A percentile compares a stretch with the other conserved stretches of the same genome.
These are phyloP conservation scores for Alosa sapidissima DNA, from an alignment of 2,797 vertebrate genomes.

Conservation along the genomic window DNA sequence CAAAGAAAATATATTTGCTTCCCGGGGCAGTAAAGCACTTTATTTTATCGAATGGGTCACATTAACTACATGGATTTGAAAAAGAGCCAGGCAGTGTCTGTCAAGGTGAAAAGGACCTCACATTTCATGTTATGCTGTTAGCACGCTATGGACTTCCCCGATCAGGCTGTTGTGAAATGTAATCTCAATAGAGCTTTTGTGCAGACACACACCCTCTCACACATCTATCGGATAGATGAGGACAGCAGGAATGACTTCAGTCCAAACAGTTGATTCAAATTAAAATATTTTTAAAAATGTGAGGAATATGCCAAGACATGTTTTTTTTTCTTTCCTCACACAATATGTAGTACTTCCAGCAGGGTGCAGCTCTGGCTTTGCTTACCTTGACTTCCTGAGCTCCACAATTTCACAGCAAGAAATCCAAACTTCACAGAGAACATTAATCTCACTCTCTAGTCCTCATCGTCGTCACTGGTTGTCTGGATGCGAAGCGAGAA, in stretches of 20 bases:
- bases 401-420: neutral
- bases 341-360: neutral
- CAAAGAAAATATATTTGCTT: neutral
- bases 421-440: conserved; percentile 7
- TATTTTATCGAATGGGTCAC: neutral
- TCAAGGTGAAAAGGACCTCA: neutral
- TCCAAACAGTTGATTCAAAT: conserved; percentile 18
- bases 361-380: conserved; percentile 5
- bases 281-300: neutral
- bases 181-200: neutral
- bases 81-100: neutral
- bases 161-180: neutral
- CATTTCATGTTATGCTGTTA: neutral
- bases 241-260: neutral
- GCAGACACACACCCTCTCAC: neutral
- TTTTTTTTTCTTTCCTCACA: neutral
- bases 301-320: neutral
- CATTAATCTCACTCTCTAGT: neutral
- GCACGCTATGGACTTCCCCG: neutral
- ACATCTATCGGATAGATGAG: neutral
- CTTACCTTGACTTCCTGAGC: neutral
- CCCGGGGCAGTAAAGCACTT: neutral
- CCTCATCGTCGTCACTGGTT: neutral
- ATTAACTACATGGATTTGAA: neutral
- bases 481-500: conserved; percentile 9